Conservation (phyloP, 2,113 vertebrate genomes). For the Mesocricetus auratus region DNA sequence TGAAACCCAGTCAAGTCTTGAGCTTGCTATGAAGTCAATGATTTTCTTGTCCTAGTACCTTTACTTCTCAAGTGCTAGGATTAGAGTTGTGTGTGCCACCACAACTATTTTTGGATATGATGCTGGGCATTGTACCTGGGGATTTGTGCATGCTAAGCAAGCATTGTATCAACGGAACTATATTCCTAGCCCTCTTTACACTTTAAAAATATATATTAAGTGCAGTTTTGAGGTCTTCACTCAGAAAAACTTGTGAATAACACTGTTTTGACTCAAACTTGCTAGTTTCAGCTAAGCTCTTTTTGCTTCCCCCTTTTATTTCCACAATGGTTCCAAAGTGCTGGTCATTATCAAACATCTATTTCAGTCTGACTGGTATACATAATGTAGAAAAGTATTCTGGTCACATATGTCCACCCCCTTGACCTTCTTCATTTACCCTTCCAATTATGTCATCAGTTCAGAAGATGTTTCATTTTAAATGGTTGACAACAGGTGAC, state of each 20-base stretch:
- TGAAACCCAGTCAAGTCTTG: no score
- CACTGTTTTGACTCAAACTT: conserved; percentile 8
- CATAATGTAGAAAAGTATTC: neutral
- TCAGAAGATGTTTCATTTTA: conserved; percentile 53
- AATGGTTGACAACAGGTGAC: conserved; percentile 18
- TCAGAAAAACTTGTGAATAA: conserved; percentile 34
- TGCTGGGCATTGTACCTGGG: no score
- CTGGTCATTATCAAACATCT: neutral
- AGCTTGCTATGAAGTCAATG: neutral
- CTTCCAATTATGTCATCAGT: conserved; percentile 25
- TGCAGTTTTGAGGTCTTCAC: conserved; percentile 6
- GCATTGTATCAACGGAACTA: neutral
- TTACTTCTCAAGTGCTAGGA: neutral
- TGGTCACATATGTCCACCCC: neutral
- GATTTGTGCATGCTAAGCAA: neutral
- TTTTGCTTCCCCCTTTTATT: neutral
- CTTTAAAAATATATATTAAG: conserved; percentile 21
- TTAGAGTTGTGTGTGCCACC: neutral
- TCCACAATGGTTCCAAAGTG: neutral
- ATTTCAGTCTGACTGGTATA: neutral
- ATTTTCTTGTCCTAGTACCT: no score
- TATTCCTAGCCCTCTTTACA: neutral
- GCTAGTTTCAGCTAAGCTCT: neutral
- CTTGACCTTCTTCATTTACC: neutral
- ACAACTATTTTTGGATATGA: neutral